Base-by-base conservation (phyloP, 53 echinoderm and acorn worm species). In the Actinopyga echinites region DNA sequence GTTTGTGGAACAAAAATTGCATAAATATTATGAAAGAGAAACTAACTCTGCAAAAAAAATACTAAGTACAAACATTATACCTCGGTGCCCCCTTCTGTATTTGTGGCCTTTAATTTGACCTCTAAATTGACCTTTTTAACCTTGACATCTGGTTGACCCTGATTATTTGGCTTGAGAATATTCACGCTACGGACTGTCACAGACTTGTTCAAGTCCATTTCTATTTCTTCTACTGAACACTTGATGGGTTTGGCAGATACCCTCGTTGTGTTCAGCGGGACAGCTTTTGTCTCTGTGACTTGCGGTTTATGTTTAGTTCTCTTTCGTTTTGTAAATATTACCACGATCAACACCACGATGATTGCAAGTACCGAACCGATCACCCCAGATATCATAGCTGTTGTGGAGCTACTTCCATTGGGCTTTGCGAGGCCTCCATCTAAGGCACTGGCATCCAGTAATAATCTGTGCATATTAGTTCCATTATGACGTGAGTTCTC, bases 71-170 rank as follows among this genome's bases (percentile, higher is more conserved):
- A 42, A 67, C 60, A 83, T 95, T 91, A 95, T 91, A 97, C 97
- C 59, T 97, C 97, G 13, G 97, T 97, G n/a, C 97, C 96, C 15
- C 83, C 90, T 52, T 87, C 92, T n/a, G 30, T 64, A 29, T 79
- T 80, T 1, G 44, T 53, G 63, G 87, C 85, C 83, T 91, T 82
- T 60, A 88, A 82, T 80, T 92, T 91, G 22, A 89, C 90, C 86
- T 97, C 92, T 83, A 97, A 74, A 84, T 97, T 97, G 56, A 97
- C 94, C 89, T 94, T 93, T 91, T 95, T 95, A 31, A 95, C 85
- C 79, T 86, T 93, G 32, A 67, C 80, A 74, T 93, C 91, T 53
- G 83, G 30, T 78, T 82, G 90, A 77, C 83, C 73, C 53, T 79
- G 54, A 60, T 96, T 96, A 32, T 94, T 90, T 34, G 77, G 77